Conservation (phyloP, 2,113 vertebrate genomes). For the Halcyon malimbica region DNA sequence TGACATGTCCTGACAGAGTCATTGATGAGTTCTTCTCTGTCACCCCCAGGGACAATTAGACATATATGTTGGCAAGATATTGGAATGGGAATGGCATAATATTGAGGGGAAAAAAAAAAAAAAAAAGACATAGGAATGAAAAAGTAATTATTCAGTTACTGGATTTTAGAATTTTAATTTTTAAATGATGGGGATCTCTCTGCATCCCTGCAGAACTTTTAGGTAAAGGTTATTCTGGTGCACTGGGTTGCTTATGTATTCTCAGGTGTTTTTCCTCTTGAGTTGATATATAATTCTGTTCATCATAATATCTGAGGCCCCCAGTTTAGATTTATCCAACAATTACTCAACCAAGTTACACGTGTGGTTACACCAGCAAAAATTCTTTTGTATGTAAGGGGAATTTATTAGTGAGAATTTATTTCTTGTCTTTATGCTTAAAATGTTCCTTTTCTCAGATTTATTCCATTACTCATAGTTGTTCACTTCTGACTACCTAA, state of each 20-base stretch:
- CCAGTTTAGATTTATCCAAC: background rate
- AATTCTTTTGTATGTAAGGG: too few relatives aligned
- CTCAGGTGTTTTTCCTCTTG: background rate
- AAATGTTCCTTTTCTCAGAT: background rate
- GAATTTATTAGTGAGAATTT: background rate
- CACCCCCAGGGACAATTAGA: background rate
- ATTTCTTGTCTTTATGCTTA: too few relatives aligned
- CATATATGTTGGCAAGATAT: background rate
- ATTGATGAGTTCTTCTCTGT: background rate
- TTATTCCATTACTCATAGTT: background rate
- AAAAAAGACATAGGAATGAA: background rate
- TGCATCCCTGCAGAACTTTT: background rate
- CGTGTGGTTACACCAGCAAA: too few relatives aligned
- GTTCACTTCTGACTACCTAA: background rate
- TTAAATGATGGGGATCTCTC: background rate
- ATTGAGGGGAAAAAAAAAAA: background rate
- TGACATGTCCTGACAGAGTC: fast-evolving
- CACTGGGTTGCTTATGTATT: background rate
- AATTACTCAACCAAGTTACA: too few relatives aligned
- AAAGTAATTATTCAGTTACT: background rate
- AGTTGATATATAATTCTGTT: background rate
- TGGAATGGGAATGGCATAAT: background rate
- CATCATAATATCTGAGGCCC: background rate
- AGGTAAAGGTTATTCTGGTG: background rate
- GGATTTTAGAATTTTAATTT: background rate